phyloP scores from a whole-genome alignment of 2,113 vertebrate genomes.

The Chroicocephalus ridibundus region DNA sequence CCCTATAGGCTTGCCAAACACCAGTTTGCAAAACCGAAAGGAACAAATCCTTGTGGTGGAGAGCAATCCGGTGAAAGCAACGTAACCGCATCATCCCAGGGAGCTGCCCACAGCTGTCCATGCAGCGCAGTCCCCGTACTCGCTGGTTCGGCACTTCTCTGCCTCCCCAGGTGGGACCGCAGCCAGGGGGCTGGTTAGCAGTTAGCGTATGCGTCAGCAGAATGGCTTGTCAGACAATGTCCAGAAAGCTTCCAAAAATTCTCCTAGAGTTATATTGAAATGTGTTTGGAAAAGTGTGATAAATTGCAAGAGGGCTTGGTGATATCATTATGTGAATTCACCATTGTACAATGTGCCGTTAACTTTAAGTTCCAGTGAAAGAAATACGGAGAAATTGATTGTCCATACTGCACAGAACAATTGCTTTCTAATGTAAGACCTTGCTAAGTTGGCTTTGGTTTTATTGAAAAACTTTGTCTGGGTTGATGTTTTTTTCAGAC shows the following conservation, averaged over 20 bases:
- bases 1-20: not conserved
- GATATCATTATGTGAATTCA: not conserved
- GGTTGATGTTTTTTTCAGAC: not conserved
- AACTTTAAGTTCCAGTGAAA: not conserved
- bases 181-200: not conserved
- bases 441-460: not conserved
- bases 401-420: not conserved
- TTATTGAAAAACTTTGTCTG: not conserved
- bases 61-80: not conserved
- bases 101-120: not conserved
- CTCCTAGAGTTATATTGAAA: not conserved
- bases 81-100: not conserved
- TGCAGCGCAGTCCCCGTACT: not conserved
- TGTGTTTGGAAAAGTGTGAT: not conserved
- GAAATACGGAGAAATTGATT: not conserved
- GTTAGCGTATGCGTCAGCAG: not conserved
- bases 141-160: fast-evolving
- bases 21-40: fast-evolving
- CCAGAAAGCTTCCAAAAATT: not conserved
- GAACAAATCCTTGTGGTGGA: not conserved
- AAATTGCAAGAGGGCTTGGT: not conserved
- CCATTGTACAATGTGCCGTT: not conserved
- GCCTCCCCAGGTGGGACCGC: not conserved
- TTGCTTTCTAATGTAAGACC: not conserved
- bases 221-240: not conserved